Percentiles rank a stretch among this genome's conserved stretches.
Conservation (phyloP, 2,113 vertebrate genomes). For the Stegastes partitus region DNA sequence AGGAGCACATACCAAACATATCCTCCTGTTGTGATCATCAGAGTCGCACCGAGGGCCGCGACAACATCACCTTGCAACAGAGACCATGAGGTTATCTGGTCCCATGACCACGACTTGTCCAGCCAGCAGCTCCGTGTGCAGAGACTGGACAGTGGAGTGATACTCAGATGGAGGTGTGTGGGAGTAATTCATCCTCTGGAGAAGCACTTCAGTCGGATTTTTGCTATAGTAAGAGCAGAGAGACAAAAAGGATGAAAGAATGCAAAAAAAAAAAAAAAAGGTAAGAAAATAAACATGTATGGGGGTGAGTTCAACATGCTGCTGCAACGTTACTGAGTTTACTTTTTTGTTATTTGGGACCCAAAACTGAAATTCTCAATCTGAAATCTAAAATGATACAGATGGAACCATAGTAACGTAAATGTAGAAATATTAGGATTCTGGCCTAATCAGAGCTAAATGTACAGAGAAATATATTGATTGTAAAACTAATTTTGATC, state of each 20-base stretch:
- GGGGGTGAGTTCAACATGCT: too few species aligned
- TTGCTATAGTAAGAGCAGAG: conserved; percentile 74
- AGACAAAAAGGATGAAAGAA: background rate
- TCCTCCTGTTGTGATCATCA: background rate
- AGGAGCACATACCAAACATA: conserved; percentile 38
- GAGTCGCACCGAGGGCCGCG: background rate
- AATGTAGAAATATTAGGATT: too few species aligned
- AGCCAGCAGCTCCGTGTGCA: conserved; percentile 71
- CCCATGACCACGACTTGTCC: conserved; percentile 91
- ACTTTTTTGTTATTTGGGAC: too few species aligned
- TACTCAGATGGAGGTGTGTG: conserved; percentile 69
- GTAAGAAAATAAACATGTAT: too few species aligned
- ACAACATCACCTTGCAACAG: conserved; percentile 85
- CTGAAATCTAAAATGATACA: too few species aligned
- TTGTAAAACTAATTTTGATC: too few species aligned
- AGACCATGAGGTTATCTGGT: conserved; percentile 90
- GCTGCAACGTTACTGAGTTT: too few species aligned
- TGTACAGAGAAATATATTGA: too few species aligned
- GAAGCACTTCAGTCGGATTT: conserved; percentile 80
- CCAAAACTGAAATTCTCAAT: too few species aligned
- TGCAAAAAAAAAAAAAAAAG: background rate
- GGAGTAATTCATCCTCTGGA: conserved; percentile 84
- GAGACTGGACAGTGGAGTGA: conserved; percentile 59
- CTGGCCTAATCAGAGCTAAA: too few species aligned
- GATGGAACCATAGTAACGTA: too few species aligned